Conservation (phyloP, 2,113 vertebrate genomes). For the Lanius collurio region DNA sequence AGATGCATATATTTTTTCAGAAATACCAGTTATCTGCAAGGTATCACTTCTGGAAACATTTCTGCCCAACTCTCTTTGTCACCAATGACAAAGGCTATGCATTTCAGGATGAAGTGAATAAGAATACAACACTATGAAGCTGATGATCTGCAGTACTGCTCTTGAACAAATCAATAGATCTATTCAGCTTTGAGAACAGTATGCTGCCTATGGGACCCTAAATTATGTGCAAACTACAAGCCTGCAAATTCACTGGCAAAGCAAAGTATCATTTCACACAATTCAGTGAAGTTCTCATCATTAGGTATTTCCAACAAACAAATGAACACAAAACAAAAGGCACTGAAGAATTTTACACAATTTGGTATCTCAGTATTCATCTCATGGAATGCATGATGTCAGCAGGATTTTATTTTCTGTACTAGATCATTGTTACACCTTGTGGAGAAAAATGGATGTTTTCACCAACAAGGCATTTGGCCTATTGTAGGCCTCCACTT, state of each 20-base stretch:
- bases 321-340: not conserved
- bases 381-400: not conserved
- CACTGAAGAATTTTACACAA: not conserved
- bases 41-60: not conserved
- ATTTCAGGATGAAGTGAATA: not conserved
- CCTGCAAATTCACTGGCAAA: not conserved
- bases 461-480: not conserved
- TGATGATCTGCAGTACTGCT: not conserved
- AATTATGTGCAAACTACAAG: not conserved
- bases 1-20: not conserved
- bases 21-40: not conserved
- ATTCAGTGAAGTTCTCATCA: not conserved
- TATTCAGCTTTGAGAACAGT: not conserved
- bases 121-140: not conserved
- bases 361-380: not conserved
- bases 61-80: not conserved
- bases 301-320: not conserved
- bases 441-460: not conserved
- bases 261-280: not conserved
- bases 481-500: not conserved
- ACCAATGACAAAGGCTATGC: not conserved
- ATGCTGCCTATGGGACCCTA: not conserved
- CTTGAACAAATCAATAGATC: not conserved
- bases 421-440: not conserved
- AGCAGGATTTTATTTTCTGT: not conserved